A percentile compares a stretch with the other conserved stretches of the same genome.
Evolutionary conservation across 2,113 vertebrate genomes (phyloP).

Genomic region (Nothobranchius furzeri): DNA sequence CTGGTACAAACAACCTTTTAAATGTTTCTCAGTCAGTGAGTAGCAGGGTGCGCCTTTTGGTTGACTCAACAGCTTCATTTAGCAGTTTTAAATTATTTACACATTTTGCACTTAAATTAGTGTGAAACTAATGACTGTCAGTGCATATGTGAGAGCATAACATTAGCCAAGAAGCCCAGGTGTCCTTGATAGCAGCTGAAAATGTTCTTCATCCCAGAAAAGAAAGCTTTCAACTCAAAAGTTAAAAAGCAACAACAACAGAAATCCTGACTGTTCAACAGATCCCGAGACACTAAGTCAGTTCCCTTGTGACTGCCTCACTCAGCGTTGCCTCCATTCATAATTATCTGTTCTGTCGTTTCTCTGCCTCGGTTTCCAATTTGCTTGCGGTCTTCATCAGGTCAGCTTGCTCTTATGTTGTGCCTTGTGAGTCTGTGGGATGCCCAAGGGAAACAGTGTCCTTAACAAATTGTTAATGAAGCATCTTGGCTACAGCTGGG

Average conservation of each 20-base stretch:
- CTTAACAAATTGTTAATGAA: constrained; percentile 70
- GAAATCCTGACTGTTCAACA: constrained; percentile 27
- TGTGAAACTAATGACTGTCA: not conserved
- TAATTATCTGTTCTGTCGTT: constrained; percentile 31
- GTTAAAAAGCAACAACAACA: constrained; percentile 5
- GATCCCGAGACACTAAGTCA: constrained; percentile 40
- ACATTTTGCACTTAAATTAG: too few relatives aligned
- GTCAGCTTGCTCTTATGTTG: constrained; percentile 52
- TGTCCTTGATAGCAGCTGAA: constrained; percentile 1
- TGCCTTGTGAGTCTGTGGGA: constrained; percentile 50
- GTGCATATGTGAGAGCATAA: not conserved
- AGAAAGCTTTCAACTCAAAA: constrained; percentile 34
- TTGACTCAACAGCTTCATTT: not conserved
- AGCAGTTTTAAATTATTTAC: too few relatives aligned
- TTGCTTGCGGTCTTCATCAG: constrained; percentile 51
- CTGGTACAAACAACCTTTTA: not conserved
- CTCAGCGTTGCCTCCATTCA: constrained; percentile 20
- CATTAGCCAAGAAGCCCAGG: constrained; percentile 9
- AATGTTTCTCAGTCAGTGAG: not conserved
- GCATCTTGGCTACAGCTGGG: constrained; percentile 25
- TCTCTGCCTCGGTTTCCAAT: constrained; percentile 30
- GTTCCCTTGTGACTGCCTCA: constrained; percentile 45
- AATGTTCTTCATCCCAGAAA: constrained; percentile 1
- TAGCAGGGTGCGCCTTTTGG: not conserved
- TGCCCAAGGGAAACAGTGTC: constrained; percentile 53